phyloP scores from a whole-genome alignment of 2,797 vertebrate genomes.

The Gastrophryne carolinensis region DNA sequence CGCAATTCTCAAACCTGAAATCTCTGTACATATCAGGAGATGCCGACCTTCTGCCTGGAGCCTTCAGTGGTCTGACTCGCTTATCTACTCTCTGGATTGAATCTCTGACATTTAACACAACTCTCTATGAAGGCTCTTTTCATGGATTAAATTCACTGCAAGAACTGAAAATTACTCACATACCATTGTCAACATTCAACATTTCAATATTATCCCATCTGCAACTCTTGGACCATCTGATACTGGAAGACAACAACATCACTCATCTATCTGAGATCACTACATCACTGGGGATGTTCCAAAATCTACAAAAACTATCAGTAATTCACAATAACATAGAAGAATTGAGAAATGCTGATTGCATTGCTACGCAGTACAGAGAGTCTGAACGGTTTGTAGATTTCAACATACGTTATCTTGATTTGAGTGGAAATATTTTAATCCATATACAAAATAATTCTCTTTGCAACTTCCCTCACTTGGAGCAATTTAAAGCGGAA shows the following conservation, averaged over 20 bases:
- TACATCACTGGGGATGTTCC: neutral
- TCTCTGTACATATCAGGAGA: neutral
- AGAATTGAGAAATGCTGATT: neutral
- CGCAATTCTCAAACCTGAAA: neutral
- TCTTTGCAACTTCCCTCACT: slow-evolving; percentile 28
- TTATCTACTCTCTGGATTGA: slow-evolving; percentile 24
- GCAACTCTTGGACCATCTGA: neutral
- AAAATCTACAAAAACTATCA: neutral
- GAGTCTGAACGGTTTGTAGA: neutral
- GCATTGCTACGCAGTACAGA: neutral
- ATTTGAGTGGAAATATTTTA: neutral
- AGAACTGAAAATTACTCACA: neutral
- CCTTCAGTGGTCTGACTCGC: neutral
- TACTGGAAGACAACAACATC: neutral
- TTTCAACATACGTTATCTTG: neutral
- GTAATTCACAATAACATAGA: neutral
- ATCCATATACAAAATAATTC: neutral
- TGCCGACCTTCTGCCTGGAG: neutral
- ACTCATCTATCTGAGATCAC: slow-evolving; percentile 1
- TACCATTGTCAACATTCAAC: neutral
- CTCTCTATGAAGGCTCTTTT: neutral
- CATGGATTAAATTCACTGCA: neutral
- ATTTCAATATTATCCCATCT: neutral
- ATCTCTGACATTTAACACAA: neutral
- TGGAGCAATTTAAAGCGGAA: slow-evolving; percentile 4